Evolutionary conservation across 2,888 invertebrate species (phyloP), one percentile per base, ranked within the genome.

Genomic region (Yponomeuta malinellus): DNA sequence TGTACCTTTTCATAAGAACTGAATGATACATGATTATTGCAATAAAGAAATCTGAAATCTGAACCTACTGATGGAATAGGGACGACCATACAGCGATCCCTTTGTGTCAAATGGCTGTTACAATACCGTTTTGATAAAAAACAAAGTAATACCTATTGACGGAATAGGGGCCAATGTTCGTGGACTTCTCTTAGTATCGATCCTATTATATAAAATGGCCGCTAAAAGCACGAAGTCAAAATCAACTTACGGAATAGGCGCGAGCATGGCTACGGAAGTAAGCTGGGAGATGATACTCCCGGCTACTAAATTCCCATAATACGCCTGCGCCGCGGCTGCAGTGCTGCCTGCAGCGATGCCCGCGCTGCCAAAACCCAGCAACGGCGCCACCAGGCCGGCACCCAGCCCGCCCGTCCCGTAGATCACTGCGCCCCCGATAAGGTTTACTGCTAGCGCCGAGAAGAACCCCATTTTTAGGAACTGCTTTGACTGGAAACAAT

Each of bases 291-390:
- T 78, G 15, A 89, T 78, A 73, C 86, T 85, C 0, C 90, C 90
- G 0, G 87, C 88, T 0, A 71, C 87, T 12, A 89, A 48, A 72
- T 89, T 90, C 15, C 90, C 89, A 59, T 82, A 84, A 71, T 82
- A 90, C 0, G 90, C 78, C 71, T 89, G 89, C 0, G 90, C 90
- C 0, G 83, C 83, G 0, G 90, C 89, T 0, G 88, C 90, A 0
- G 81, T 74, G 68, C 78, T 82, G 0, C 87, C 85, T 0, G 86
- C 88, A 0, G 76, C 82, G 3, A 90, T 85, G 48, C 90, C 90
- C 0, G 75, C 78, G 12, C 74, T 71, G 10, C 87, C 78, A 74
- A 90, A 88, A 2, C 90, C 90, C 37, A 90, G 75, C 77, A 81
- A 70, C 0, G 88, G 86, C 0, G 84, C 74, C 71, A 74, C 74